phyloP scores from a whole-genome alignment of 2,113 vertebrate genomes.

The Oreochromis aureus region DNA sequence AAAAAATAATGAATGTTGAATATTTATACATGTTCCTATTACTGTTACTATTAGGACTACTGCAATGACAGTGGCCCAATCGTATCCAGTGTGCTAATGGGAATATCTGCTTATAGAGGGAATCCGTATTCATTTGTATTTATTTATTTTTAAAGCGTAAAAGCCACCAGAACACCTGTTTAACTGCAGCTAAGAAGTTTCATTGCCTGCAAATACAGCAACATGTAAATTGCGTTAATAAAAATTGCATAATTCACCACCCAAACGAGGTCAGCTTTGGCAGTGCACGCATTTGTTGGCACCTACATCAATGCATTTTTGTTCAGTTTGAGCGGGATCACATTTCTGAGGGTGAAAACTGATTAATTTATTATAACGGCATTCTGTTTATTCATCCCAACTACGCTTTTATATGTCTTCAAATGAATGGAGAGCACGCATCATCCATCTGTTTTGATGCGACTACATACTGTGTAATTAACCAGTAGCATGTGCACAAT shows the following conservation, averaged over 20 bases:
- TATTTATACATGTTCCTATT: neutral
- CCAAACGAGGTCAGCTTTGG: neutral
- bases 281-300: neutral
- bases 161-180: neutral
- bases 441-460: neutral
- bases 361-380: neutral
- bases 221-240: neutral
- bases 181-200: neutral
- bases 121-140: neutral
- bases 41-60: neutral
- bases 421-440: neutral
- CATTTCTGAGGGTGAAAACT: neutral
- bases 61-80: neutral
- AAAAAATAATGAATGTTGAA: neutral
- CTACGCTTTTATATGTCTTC: neutral
- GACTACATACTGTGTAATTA: neutral
- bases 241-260: neutral
- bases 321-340: neutral
- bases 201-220: neutral
- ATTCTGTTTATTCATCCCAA: neutral
- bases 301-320: neutral
- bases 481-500: neutral
- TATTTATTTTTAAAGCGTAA: neutral
- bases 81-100: neutral
- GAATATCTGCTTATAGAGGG: neutral